These are phyloP conservation scores for Tetranychus truncatus DNA, from an alignment of 2,888 invertebrate species.

Conservation along the genomic window DNA sequence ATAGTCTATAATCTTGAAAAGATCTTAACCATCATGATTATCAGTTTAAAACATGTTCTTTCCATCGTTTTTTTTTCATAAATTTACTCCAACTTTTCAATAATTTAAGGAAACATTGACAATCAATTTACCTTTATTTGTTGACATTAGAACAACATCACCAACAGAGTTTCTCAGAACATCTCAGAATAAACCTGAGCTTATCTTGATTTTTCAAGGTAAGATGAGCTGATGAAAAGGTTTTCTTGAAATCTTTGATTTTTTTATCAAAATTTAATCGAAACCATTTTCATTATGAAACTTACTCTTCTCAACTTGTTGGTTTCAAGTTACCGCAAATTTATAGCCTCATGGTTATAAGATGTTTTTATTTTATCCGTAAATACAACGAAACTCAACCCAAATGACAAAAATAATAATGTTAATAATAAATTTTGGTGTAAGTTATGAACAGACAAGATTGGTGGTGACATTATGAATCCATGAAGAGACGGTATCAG, in stretches of 20 bases:
- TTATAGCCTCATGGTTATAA: not conserved
- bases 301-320: not conserved
- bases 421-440: not conserved
- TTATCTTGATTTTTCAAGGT: not conserved
- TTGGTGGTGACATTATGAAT: constrained; percentile 1
- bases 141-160: not conserved
- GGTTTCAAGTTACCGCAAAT: not conserved
- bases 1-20: not conserved
- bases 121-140: not conserved
- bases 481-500: not conserved
- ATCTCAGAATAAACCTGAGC: not conserved
- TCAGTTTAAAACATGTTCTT: not conserved
- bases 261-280: not conserved
- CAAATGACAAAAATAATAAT: not conserved
- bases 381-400: not conserved
- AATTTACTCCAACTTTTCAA: not conserved
- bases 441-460: not conserved
- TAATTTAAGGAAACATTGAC: not conserved
- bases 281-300: not conserved
- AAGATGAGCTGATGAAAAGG: not conserved
- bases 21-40: not conserved
- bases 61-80: not conserved
- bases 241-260: not conserved
- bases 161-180: not conserved
- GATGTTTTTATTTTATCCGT: not conserved